These are phyloP conservation scores for Erebia aethiops DNA, from an alignment of 2,888 invertebrate genomes.

Conservation along the genomic window DNA sequence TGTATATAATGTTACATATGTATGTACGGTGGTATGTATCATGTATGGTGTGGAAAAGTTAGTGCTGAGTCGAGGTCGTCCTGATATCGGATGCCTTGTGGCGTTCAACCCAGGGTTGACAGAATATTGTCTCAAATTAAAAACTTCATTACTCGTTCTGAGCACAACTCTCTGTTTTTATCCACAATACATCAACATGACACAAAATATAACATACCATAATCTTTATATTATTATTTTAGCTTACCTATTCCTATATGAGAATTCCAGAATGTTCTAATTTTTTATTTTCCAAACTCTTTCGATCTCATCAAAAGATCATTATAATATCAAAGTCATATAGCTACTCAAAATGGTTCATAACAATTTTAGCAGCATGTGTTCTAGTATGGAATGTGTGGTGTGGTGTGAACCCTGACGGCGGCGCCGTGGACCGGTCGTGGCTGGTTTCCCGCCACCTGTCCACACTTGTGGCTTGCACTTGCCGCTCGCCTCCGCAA, in stretches of 20 bases:
- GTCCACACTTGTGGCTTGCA: not conserved
- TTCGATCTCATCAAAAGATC: no score
- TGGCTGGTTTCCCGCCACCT: no score
- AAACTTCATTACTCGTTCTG: not conserved
- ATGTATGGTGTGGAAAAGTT: not conserved
- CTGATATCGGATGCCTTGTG: not conserved
- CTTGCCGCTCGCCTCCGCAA: not conserved
- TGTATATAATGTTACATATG: not conserved
- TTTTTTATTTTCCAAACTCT: no score
- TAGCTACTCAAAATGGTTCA: not conserved
- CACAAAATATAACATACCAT: no score
- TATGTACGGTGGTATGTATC: no score
- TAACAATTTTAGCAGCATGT: no score
- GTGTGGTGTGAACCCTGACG: not conserved
- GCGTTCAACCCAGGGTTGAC: not conserved
- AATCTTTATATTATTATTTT: no score
- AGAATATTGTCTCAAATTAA: not conserved
- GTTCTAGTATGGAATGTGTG: not conserved
- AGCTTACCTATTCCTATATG: no score
- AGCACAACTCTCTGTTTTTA: not conserved
- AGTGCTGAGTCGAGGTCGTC: not conserved
- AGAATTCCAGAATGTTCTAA: no score
- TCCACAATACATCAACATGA: no score
- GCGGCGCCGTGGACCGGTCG: conserved; percentile 1
- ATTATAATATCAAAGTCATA: no score